These are phyloP conservation scores for Agrochola macilenta DNA, from an alignment of 2,888 invertebrate genomes.

Conservation along the genomic window DNA sequence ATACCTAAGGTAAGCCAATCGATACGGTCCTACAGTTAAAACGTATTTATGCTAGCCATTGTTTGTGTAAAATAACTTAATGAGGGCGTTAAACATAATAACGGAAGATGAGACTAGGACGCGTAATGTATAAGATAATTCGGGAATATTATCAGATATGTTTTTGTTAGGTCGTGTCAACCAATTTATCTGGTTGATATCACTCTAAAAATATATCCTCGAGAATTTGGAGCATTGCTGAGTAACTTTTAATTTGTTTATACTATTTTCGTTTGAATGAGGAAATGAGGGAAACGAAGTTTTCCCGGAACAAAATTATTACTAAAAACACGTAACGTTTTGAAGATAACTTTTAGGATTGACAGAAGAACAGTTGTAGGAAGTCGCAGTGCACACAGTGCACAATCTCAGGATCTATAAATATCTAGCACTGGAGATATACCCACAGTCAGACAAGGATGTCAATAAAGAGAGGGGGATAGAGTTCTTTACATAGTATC, in stretches of 20 bases:
- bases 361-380: background rate
- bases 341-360: background rate
- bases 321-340: background rate
- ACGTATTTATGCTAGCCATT: slow-evolving; percentile 13
- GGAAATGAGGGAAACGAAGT: background rate
- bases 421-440: slow-evolving; percentile 31
- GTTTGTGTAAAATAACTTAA: slow-evolving; percentile 26
- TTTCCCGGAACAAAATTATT: background rate
- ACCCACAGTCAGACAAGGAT: slow-evolving; percentile 32
- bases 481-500: slow-evolving; percentile 27
- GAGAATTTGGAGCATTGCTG: background rate
- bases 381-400: slow-evolving; percentile 9
- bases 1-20: slow-evolving; percentile 77
- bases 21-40: slow-evolving; percentile 66
- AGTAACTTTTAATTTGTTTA: background rate
- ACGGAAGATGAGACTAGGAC: background rate
- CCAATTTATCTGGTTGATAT: slow-evolving; percentile 5
- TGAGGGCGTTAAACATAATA: slow-evolving; percentile 22
- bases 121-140: slow-evolving; percentile 6
- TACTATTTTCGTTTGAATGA: background rate
- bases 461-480: slow-evolving; percentile 28
- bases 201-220: background rate
- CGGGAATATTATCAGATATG: slow-evolving; percentile 4
- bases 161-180: slow-evolving; percentile 15
- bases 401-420: slow-evolving; percentile 36